Conservation (phyloP, 2,888 invertebrate genomes). For the Cinara cedri region DNA sequence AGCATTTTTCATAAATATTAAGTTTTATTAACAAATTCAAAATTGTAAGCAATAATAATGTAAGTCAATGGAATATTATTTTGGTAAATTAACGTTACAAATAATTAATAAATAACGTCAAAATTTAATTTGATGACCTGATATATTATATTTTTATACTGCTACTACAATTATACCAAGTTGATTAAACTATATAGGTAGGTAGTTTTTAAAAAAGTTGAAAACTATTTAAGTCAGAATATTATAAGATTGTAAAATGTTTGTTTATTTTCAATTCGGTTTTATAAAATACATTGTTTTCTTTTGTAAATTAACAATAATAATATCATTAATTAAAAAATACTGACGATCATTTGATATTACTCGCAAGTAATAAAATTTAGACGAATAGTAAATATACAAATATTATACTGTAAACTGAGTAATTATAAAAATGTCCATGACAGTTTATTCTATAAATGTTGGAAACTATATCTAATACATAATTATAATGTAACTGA, state of each 20-base stretch:
- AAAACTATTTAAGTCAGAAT: neutral
- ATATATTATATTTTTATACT: conserved; percentile 10
- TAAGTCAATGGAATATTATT: neutral
- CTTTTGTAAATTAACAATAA: neutral
- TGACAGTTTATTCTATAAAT: neutral
- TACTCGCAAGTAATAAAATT: neutral
- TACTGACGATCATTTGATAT: neutral
- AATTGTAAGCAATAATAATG: neutral
- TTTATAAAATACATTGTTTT: conserved; percentile 2
- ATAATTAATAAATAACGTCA: neutral
- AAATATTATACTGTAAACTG: no score
- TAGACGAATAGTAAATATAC: no score
- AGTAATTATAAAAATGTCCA: no score
- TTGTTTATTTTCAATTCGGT: conserved; percentile 15
- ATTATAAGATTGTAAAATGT: neutral
- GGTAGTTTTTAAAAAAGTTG: no score
- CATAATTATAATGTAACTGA: neutral
- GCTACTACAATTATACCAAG: neutral
- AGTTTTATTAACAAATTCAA: neutral
- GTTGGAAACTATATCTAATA: neutral
- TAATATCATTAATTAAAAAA: conserved; percentile 1
- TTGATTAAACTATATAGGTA: neutral
- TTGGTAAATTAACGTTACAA: neutral
- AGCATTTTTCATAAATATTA: neutral
- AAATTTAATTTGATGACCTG: neutral